These are phyloP conservation scores for Bubo blakistoni DNA, from an alignment of 2,113 vertebrate genomes.

Conservation along the genomic window DNA sequence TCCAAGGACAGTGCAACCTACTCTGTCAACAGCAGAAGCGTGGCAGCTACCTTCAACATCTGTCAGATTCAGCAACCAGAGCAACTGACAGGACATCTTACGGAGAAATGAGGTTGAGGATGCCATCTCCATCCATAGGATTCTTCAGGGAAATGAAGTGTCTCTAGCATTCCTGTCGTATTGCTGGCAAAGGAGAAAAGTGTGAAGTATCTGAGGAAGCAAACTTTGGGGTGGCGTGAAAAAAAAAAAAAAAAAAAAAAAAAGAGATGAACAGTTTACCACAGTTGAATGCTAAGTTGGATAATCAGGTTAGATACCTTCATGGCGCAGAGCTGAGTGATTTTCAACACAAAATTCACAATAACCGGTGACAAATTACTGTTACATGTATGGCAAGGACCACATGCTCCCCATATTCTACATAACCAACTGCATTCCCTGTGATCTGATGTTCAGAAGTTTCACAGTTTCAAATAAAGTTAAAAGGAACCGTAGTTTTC, in stretches of 20 bases:
- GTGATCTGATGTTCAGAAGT: not conserved
- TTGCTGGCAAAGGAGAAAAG: not conserved
- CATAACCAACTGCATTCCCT: not conserved
- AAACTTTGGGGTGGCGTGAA: rapidly evolving
- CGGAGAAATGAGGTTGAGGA: not conserved
- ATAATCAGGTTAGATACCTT: not conserved
- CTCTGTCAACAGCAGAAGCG: not conserved
- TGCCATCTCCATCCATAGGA: not conserved
- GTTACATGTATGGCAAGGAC: not conserved
- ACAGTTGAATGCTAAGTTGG: not conserved
- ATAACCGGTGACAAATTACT: not conserved
- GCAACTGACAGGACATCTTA: not conserved
- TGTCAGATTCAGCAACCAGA: not conserved
- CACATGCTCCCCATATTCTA: not conserved
- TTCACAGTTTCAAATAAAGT: not conserved
- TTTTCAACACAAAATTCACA: not conserved
- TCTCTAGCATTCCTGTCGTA: not conserved
- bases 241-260: not conserved
- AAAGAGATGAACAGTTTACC: not conserved
- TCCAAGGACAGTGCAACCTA: not conserved
- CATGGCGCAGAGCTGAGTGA: not conserved
- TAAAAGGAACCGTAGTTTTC: not conserved
- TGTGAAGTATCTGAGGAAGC: not conserved
- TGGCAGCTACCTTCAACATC: not conserved
- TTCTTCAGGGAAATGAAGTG: not conserved